These are phyloP conservation scores for Seriola rivoliana DNA, from an alignment of 2,113 vertebrate species.

Conservation along the genomic window DNA sequence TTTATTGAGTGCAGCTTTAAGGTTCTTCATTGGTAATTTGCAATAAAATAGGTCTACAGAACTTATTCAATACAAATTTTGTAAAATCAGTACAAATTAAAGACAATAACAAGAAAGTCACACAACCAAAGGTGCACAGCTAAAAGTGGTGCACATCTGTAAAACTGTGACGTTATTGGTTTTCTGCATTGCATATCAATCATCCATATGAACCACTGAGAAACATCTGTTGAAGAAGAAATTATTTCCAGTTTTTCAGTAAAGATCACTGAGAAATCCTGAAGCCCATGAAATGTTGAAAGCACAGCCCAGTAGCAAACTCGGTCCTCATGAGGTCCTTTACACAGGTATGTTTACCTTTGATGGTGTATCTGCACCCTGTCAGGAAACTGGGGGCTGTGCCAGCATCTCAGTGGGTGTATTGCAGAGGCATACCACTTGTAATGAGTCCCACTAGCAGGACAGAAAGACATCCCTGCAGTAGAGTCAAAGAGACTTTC, in stretches of 20 bases:
- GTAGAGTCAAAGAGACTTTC: conserved; percentile 42
- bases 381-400: conserved; percentile 48
- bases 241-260: conserved; percentile 15
- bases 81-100: background rate
- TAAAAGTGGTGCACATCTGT: background rate
- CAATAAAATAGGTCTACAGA: background rate
- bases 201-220: background rate
- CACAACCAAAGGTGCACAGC: background rate
- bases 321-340: conserved; percentile 63
- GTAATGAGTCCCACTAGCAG: conserved; percentile 68
- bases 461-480: conserved; percentile 38
- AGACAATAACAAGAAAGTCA: background rate
- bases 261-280: conserved; percentile 18
- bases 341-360: conserved; percentile 63
- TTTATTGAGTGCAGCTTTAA: no score
- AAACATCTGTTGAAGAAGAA: conserved; percentile 9
- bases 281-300: conserved; percentile 52
- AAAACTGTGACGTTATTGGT: background rate
- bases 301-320: conserved; percentile 24
- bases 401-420: conserved; percentile 63
- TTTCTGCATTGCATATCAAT: conserved; percentile 21
- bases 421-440: conserved; percentile 39
- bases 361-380: conserved; percentile 68
- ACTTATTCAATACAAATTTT: background rate
- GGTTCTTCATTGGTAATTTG: background rate